These are phyloP conservation scores for Petrocephalus schoutedeni DNA, from an alignment of 2,797 vertebrate species.

Conservation along the genomic window DNA sequence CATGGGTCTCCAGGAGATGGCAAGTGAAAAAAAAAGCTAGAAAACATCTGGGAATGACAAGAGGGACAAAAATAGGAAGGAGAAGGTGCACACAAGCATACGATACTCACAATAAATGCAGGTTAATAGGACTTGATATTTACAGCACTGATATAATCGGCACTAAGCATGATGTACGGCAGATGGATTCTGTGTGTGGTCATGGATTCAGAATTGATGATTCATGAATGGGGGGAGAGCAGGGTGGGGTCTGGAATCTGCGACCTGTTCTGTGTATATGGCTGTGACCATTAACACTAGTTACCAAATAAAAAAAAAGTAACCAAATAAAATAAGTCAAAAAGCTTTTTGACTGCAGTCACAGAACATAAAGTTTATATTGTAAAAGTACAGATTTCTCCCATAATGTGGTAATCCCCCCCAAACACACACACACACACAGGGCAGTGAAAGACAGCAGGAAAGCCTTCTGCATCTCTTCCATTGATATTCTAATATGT, in stretches of 20 bases:
- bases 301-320: not conserved
- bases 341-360: not conserved
- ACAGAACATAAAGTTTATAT: not conserved
- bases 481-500: not conserved
- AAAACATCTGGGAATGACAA: not conserved
- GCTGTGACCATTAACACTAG: not conserved
- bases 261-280: not conserved
- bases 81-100: not conserved
- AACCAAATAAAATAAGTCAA: not conserved
- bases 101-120: not conserved
- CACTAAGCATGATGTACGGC: not conserved
- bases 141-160: not conserved
- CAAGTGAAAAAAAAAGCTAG: not conserved
- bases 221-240: not conserved
- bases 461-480: not conserved
- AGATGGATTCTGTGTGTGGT: not conserved
- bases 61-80: not conserved
- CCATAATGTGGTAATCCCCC: too few relatives aligned
- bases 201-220: not conserved
- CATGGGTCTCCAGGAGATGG: not conserved
- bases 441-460: not conserved
- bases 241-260: not conserved
- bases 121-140: not conserved
- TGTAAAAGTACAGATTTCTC: not conserved
- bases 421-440: not conserved